Percentiles rank a stretch among this genome's conserved stretches.
These are phyloP conservation scores for Forbesichthys agassizii DNA, from an alignment of 2,113 vertebrate species.

Conservation along the genomic window DNA sequence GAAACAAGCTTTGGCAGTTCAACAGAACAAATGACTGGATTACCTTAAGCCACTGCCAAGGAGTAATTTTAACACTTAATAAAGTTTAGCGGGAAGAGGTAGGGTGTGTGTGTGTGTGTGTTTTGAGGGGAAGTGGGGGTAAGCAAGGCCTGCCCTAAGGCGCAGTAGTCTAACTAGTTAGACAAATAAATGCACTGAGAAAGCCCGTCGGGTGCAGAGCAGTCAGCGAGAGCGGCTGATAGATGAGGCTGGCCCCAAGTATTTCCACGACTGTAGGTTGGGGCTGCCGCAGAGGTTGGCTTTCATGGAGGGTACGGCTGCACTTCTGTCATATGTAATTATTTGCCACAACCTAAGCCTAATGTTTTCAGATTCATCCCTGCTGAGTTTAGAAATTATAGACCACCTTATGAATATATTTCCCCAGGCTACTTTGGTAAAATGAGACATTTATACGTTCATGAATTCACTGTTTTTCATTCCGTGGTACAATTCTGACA, in stretches of 20 bases:
- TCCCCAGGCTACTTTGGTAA: background rate
- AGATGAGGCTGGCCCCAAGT: constrained; percentile 29
- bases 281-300: background rate
- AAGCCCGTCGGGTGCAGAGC: constrained; percentile 49
- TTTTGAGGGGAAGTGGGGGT: background rate
- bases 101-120: constrained; percentile 15
- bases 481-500: constrained; percentile 13
- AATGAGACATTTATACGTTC: constrained; percentile 23
- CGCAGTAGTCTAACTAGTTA: constrained; percentile 71
- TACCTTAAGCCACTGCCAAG: constrained; percentile 77
- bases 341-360: background rate
- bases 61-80: constrained; percentile 82
- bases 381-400: background rate
- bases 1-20: constrained; percentile 79
- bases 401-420: background rate
- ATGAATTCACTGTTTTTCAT: constrained; percentile 28
- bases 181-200: constrained; percentile 67
- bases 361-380: background rate
- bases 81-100: constrained; percentile 62
- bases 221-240: constrained; percentile 41
- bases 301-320: too few species aligned
- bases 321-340: background rate
- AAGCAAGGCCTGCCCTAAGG: constrained; percentile 38
- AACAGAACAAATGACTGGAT: constrained; percentile 77
- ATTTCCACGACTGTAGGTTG: background rate